These are phyloP conservation scores for Gymnocheta viridis DNA, from an alignment of 2,888 invertebrate species.

Conservation along the genomic window DNA sequence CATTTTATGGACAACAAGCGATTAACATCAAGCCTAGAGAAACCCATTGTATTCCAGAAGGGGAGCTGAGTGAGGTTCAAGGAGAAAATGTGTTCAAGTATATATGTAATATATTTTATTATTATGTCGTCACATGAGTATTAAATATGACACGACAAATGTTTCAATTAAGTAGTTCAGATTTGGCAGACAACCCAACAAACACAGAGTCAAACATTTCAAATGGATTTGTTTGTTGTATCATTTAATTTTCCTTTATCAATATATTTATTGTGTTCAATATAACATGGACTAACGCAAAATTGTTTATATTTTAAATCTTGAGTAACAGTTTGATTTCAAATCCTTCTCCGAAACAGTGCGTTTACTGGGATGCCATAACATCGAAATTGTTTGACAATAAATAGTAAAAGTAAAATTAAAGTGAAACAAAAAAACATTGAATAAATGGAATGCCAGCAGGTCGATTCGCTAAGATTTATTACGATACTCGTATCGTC, in stretches of 20 bases:
- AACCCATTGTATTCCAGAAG: neutral
- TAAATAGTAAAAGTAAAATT: no score
- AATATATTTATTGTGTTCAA: neutral
- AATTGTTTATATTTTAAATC: neutral
- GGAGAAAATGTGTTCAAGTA: conserved; percentile 7
- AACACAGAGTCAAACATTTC: neutral
- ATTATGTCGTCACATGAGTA: conserved; percentile 5
- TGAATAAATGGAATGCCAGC: no score
- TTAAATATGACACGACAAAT: conserved; percentile 7
- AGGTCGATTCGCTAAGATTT: no score
- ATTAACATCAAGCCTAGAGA: conserved; percentile 17
- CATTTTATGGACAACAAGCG: conserved; percentile 16
- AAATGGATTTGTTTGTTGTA: neutral
- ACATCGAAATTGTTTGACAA: no score
- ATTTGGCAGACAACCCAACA: neutral
- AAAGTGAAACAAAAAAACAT: no score
- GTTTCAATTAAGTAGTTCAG: conserved; percentile 6
- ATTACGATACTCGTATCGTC: no score
- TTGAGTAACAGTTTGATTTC: neutral
- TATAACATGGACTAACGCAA: no score
- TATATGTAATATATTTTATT: no score
- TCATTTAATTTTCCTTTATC: neutral
- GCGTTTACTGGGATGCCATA: no score
- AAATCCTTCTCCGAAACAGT: neutral
- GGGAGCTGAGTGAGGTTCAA: neutral